Conservation (phyloP, 2,888 invertebrate species). For the Choreutis nemorana region DNA sequence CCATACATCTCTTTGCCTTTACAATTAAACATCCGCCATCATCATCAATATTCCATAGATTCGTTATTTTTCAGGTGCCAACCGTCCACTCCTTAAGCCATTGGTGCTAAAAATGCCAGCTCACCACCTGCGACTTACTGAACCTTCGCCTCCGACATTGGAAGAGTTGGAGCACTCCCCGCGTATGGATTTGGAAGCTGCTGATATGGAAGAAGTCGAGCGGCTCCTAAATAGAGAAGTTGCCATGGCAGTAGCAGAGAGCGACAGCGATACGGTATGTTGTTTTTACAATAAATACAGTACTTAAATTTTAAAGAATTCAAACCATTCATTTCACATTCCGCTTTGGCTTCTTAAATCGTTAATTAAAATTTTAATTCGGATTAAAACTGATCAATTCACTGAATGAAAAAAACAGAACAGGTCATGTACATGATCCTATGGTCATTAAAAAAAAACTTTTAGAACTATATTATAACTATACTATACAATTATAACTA, state of each 20-base stretch:
- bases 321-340: constrained; percentile 5
- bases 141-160: constrained; percentile 24
- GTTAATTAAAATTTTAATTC: no score
- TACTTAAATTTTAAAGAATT: constrained; percentile 2
- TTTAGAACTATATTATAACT: no score
- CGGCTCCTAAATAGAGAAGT: constrained; percentile 38
- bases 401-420: no score
- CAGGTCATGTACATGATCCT: no score
- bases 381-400: no score
- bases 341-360: no score
- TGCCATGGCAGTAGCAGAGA: constrained; percentile 51
- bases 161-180: constrained; percentile 48
- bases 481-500: no score
- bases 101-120: constrained; percentile 42
- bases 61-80: constrained; percentile 14
- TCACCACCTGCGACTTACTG: constrained; percentile 23
- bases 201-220: constrained; percentile 36
- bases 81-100: no score
- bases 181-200: constrained; percentile 35
- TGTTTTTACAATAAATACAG: constrained; percentile 1
- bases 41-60: no score
- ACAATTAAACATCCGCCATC: no score
- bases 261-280: constrained; percentile 55
- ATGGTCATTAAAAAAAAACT: no score
- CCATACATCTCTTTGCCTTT: no score